These are phyloP conservation scores for Peromyscus maniculatus DNA, from an alignment of 2,113 vertebrate species.

Conservation along the genomic window DNA sequence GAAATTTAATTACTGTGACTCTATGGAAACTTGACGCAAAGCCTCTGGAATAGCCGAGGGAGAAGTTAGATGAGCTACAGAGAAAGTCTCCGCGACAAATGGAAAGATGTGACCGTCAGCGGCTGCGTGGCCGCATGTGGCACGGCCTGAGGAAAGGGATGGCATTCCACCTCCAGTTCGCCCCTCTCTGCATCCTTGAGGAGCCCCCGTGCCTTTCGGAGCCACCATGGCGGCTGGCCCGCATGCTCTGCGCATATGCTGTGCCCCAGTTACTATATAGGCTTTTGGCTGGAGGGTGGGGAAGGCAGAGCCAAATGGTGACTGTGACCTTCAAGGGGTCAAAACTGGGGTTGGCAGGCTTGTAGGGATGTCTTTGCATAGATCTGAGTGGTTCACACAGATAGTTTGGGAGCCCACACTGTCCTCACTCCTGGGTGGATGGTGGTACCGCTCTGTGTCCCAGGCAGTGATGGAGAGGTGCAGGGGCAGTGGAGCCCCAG, in stretches of 20 bases:
- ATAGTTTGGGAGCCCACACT: background rate
- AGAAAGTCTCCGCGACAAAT: background rate
- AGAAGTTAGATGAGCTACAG: background rate
- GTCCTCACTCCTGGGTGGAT: accelerated
- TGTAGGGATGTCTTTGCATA: background rate
- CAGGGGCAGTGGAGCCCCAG: background rate
- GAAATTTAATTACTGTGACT: slow-evolving; percentile 21
- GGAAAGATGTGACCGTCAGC: background rate
- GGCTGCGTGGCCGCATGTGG: background rate
- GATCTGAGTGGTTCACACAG: background rate
- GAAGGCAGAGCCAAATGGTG: background rate
- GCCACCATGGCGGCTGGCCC: background rate
- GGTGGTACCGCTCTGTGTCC: accelerated
- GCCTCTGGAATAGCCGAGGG: background rate
- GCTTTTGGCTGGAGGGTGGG: background rate
- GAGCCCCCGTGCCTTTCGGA: background rate
- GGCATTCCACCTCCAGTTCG: background rate
- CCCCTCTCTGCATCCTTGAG: background rate
- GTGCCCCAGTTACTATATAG: background rate
- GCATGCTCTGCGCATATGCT: background rate
- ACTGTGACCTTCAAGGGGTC: slow-evolving; percentile 26
- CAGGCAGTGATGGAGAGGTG: no score
- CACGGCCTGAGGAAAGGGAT: background rate
- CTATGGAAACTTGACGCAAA: slow-evolving; percentile 39
- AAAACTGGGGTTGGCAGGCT: background rate